Evolutionary conservation across 2,113 vertebrate species (phyloP).

Genomic region (Marmota monax): DNA sequence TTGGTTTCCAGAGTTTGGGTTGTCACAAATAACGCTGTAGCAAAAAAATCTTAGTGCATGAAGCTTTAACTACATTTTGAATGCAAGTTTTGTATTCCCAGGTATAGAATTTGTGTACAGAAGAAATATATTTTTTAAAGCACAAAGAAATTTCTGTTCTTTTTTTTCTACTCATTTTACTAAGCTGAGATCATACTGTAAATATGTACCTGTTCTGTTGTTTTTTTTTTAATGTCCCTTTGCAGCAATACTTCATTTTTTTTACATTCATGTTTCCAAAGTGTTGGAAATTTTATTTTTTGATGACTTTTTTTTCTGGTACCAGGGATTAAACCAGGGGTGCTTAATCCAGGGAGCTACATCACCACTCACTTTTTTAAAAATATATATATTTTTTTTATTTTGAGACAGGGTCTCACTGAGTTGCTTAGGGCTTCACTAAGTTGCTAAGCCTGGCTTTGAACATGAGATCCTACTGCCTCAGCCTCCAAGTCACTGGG

Average conservation of each 20-base stretch:
- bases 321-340: too few relatives aligned
- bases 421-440: too few relatives aligned
- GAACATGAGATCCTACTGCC: too few relatives aligned
- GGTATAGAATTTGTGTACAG: not conserved
- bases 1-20: not conserved
- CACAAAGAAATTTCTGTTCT: not conserved
- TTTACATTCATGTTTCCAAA: not conserved
- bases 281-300: not conserved
- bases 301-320: too few relatives aligned
- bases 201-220: not conserved
- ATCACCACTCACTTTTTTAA: too few relatives aligned
- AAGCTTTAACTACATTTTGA: not conserved
- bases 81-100: not conserved
- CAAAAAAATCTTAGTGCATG: not conserved
- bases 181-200: not conserved
- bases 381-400: too few relatives aligned
- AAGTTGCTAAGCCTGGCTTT: too few relatives aligned
- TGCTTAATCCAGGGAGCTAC: too few relatives aligned
- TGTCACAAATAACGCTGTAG: not conserved
- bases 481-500: too few relatives aligned
- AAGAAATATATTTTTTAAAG: slow-evolving; percentile 31
- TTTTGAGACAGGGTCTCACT: too few relatives aligned
- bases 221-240: not conserved
- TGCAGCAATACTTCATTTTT: not conserved
- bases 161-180: not conserved